These are phyloP conservation scores for Temnothorax longispinosus DNA, from an alignment of 1,140 invertebrate genomes.

Conservation along the genomic window DNA sequence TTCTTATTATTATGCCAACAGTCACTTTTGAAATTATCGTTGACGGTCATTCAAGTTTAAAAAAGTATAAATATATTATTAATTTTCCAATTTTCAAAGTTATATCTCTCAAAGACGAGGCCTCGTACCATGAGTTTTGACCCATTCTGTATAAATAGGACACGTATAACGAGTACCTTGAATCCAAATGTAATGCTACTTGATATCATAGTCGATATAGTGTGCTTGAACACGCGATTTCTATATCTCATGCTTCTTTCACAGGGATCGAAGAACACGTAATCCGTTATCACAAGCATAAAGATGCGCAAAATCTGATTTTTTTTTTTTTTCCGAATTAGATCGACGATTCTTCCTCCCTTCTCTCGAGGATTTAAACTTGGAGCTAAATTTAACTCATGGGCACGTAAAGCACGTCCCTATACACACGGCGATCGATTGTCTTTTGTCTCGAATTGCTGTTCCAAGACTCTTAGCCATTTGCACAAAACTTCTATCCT, in stretches of 20 bases:
- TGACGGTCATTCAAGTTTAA: not conserved
- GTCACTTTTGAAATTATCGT: not conserved
- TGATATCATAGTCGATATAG: not conserved
- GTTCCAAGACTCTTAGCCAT: constrained; percentile 4
- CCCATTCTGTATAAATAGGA: not conserved
- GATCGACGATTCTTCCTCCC: not conserved
- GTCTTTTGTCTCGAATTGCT: constrained; percentile 27
- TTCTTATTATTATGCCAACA: not conserved
- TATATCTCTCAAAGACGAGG: too few relatives aligned
- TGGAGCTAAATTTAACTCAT: constrained; percentile 30
- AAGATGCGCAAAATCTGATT: not conserved
- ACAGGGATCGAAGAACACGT: not conserved
- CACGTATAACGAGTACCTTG: not conserved
- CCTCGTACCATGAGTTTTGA: not conserved
- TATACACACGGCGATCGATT: constrained; percentile 42
- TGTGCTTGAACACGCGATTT: not conserved
- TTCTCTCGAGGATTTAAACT: not conserved
- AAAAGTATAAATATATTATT: not conserved
- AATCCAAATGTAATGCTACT: not conserved
- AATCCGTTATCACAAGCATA: not conserved
- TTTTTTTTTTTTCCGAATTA: not conserved
- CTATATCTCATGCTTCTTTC: not conserved
- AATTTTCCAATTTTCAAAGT: not conserved
- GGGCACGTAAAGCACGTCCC: not conserved
- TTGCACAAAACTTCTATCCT: constrained; percentile 14